A percentile compares a stretch with the other conserved stretches of the same genome.
Conservation (phyloP, 2,888 invertebrate species). For the Amiota mariae region DNA sequence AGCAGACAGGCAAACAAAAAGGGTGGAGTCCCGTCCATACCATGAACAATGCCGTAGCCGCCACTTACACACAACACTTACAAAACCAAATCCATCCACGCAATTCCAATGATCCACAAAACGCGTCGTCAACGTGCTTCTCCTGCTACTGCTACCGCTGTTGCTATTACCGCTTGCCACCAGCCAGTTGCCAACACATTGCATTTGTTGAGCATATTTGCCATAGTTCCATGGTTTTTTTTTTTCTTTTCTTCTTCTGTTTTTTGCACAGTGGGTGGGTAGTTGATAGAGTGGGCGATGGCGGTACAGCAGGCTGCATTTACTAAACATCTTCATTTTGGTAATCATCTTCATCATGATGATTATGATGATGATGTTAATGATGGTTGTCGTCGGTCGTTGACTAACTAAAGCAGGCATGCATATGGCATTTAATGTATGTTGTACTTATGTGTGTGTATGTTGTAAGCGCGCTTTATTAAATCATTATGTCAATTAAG, state of each 20-base stretch:
- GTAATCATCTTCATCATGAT: neutral
- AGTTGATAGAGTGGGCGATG: neutral
- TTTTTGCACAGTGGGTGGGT: too few relatives aligned
- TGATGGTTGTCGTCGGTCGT: slow-evolving; percentile 31
- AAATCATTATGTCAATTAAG: slow-evolving; percentile 69
- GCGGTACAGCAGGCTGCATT: slow-evolving; percentile 24
- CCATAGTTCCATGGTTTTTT: too few relatives aligned
- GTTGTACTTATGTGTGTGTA: slow-evolving; percentile 59
- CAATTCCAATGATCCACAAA: slow-evolving; percentile 66
- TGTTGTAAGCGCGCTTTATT: slow-evolving; percentile 53
- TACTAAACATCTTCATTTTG: slow-evolving; percentile 9
- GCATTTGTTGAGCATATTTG: too few relatives aligned
- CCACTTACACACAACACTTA: neutral
- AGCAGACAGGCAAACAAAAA: slow-evolving; percentile 42
- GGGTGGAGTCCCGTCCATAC: slow-evolving; percentile 55
- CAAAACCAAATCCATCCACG: slow-evolving; percentile 37
- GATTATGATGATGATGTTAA: too few relatives aligned
- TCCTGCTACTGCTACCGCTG: slow-evolving; percentile 36
- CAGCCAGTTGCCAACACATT: too few relatives aligned
- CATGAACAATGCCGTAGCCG: slow-evolving; percentile 26
- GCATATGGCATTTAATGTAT: slow-evolving; percentile 54
- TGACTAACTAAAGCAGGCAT: slow-evolving; percentile 39
- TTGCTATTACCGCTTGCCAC: neutral
- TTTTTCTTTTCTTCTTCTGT: too few relatives aligned
- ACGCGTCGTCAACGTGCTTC: slow-evolving; percentile 37